Conservation (phyloP, 1,140 invertebrate species). For the Schlechtendalia chinensis region DNA sequence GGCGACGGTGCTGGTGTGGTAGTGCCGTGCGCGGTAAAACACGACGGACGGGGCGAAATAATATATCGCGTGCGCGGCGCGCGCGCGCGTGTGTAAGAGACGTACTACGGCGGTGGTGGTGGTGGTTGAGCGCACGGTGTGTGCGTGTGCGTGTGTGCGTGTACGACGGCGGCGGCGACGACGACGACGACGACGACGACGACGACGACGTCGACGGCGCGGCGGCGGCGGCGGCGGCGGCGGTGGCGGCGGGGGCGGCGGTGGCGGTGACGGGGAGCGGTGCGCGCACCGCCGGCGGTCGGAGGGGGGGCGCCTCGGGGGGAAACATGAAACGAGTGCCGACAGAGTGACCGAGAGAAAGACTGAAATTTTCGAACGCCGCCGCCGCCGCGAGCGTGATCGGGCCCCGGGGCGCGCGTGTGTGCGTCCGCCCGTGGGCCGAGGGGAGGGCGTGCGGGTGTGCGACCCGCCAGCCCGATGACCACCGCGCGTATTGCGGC, state of each 20-base stretch:
- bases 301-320: conserved; percentile 29
- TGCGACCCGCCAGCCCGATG: background rate
- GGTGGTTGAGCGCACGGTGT: conserved; percentile 3
- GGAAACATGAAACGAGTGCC: conserved; percentile 48
- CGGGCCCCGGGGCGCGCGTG: background rate
- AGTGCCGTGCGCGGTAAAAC: no score
- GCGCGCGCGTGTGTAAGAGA: background rate
- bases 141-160: background rate
- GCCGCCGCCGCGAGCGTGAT: conserved; percentile 25
- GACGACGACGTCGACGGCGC: no score
- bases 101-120: background rate
- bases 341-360: conserved; percentile 50
- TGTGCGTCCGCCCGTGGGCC: background rate
- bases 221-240: background rate
- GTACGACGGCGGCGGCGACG: background rate
- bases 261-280: background rate
- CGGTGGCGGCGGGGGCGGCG: background rate
- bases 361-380: conserved; percentile 47
- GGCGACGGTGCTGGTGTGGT: background rate
- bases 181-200: background rate
- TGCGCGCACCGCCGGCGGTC: conserved; percentile 26
- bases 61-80: conserved; percentile 32
- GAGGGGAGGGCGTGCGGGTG: background rate
- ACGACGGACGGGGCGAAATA: conserved; percentile 24
- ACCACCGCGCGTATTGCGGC: background rate